Evolutionary conservation across 1,140 invertebrate genomes (phyloP).

Genomic region (Macrosteles quadrilineatus): DNA sequence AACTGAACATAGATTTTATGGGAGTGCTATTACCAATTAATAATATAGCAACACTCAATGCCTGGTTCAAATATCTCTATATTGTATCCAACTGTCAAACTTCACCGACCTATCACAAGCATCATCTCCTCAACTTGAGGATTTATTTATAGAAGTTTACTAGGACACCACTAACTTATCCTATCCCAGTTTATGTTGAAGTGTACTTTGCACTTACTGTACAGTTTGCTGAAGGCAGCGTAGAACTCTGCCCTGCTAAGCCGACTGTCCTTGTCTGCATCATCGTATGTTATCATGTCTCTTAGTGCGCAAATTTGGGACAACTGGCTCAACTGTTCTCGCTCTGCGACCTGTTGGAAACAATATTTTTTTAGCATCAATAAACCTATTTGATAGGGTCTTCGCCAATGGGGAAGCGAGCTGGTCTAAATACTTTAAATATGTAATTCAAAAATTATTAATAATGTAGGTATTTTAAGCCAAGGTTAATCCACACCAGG

Average conservation of each 20-base stretch:
- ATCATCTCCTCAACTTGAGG: no score
- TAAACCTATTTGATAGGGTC: not conserved
- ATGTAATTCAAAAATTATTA: no score
- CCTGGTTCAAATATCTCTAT: not conserved
- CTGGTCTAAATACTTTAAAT: not conserved
- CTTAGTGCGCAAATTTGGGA: conserved; percentile 66
- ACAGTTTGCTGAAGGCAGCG: conserved; percentile 74
- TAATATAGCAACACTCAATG: no score
- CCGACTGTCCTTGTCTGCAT: conserved; percentile 64
- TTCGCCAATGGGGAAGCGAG: not conserved
- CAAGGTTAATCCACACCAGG: not conserved
- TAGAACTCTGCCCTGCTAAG: conserved; percentile 76
- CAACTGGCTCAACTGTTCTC: conserved; percentile 64
- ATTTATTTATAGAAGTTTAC: no score
- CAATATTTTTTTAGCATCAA: conserved; percentile 36
- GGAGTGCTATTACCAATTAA: no score
- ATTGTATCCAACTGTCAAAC: not conserved
- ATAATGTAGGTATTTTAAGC: not conserved
- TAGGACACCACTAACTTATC: no score
- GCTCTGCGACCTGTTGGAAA: conserved; percentile 61
- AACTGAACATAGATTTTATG: no score
- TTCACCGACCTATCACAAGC: not conserved
- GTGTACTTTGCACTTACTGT: conserved; percentile 70
- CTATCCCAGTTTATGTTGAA: no score
- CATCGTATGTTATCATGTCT: conserved; percentile 72